These are phyloP conservation scores for Percopsis omiscomaycus DNA, from an alignment of 2,797 vertebrate genomes.

Conservation along the genomic window DNA sequence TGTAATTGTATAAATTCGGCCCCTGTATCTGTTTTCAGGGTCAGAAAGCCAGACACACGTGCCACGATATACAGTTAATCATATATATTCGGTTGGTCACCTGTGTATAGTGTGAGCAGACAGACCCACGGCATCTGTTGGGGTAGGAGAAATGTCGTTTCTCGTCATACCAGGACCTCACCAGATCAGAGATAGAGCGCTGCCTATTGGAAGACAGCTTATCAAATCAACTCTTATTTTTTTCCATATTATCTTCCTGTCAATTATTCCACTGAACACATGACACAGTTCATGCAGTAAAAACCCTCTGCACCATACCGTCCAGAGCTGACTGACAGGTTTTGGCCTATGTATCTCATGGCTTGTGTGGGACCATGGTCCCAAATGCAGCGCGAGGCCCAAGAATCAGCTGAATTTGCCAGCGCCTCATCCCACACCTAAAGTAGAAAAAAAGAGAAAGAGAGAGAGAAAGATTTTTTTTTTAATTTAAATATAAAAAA, in stretches of 20 bases:
- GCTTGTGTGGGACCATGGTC: conserved; percentile 83
- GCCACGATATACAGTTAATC: too few species aligned
- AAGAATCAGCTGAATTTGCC: conserved; percentile 82
- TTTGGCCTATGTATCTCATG: conserved; percentile 86
- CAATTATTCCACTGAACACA: not conserved
- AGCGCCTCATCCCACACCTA: conserved; percentile 88
- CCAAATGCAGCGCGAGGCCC: conserved; percentile 87
- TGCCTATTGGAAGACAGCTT: conserved; percentile 66
- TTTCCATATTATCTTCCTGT: too few species aligned
- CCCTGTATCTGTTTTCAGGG: not conserved
- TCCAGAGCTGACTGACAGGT: conserved; percentile 85
- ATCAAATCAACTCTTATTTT: too few species aligned
- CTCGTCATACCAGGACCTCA: conserved; percentile 86
- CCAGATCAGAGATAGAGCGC: conserved; percentile 80
- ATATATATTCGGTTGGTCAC: conserved; percentile 57
- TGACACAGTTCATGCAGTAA: not conserved
- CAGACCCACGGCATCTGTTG: conserved; percentile 77
- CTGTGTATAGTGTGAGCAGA: conserved; percentile 92
- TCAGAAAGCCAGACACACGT: not conserved
- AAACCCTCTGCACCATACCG: conserved; percentile 67
- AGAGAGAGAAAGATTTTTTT: not conserved
- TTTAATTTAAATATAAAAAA: not conserved
- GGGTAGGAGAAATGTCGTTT: conserved; percentile 83
- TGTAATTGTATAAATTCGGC: too few species aligned
- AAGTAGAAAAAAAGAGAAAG: not conserved